These are phyloP conservation scores for Pampus argenteus DNA, from an alignment of 2,797 vertebrate genomes.

Conservation along the genomic window DNA sequence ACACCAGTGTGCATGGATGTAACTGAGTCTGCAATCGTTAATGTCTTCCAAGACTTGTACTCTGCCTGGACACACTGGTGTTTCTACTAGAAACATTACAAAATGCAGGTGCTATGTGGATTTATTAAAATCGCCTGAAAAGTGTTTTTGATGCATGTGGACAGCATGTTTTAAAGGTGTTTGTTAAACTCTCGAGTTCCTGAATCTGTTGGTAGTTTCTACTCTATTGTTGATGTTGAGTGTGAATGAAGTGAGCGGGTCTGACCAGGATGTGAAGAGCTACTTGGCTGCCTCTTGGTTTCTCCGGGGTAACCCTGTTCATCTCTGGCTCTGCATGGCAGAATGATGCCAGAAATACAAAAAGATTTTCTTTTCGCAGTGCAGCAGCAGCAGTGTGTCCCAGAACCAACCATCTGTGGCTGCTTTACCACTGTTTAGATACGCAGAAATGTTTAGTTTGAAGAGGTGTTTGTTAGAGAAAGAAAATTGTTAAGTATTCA, in stretches of 20 bases:
- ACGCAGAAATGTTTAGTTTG: neutral
- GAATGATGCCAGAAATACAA: constrained; percentile 39
- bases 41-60: neutral
- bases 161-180: neutral
- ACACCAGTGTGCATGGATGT: constrained; percentile 37
- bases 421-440: neutral
- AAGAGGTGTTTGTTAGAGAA: neutral
- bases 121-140: too few species aligned
- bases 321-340: constrained; percentile 30
- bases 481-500: neutral
- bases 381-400: constrained; percentile 6
- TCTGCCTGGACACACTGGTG: neutral
- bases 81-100: neutral
- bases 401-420: neutral
- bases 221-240: constrained; percentile 5
- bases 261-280: constrained; percentile 43
- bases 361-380: constrained; percentile 7
- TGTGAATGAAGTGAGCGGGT: constrained; percentile 42
- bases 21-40: constrained; percentile 29
- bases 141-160: too few species aligned
- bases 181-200: constrained; percentile 9
- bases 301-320: constrained; percentile 61
- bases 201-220: constrained; percentile 12
- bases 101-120: neutral
- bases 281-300: constrained; percentile 50